These are phyloP conservation scores for Euzetes globulus DNA, from an alignment of 2,888 invertebrate genomes.

Conservation along the genomic window DNA sequence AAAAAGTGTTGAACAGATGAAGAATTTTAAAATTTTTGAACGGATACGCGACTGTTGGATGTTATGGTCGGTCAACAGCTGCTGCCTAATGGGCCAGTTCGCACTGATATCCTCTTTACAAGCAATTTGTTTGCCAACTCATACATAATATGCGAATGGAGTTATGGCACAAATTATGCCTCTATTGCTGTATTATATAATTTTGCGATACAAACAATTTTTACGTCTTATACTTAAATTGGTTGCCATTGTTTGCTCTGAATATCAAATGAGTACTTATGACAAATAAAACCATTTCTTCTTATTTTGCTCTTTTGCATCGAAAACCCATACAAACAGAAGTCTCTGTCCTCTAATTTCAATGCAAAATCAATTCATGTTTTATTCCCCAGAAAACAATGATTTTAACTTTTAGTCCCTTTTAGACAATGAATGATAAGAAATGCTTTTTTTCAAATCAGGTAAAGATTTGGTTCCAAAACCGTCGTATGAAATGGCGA, in stretches of 20 bases:
- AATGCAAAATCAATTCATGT: neutral
- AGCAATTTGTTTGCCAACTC: slow-evolving; percentile 30
- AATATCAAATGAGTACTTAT: slow-evolving; percentile 23
- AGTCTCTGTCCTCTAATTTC: slow-evolving; percentile 2
- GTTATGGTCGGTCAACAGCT: slow-evolving; percentile 24
- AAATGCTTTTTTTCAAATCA: slow-evolving; percentile 47
- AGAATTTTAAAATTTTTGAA: neutral
- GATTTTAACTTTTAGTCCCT: neutral
- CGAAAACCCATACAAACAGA: neutral
- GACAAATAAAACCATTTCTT: slow-evolving; percentile 12
- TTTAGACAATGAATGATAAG: neutral
- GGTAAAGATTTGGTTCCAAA: slow-evolving; percentile 92
- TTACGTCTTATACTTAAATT: slow-evolving; percentile 16
- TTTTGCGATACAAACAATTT: slow-evolving; percentile 23
- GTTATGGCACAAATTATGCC: slow-evolving; percentile 26
- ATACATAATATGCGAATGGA: slow-evolving; percentile 31
- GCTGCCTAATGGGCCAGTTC: slow-evolving; percentile 26
- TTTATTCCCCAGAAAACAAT: neutral
- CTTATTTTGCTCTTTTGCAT: neutral
- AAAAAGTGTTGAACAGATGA: neutral
- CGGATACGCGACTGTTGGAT: slow-evolving; percentile 15
- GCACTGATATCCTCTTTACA: slow-evolving; percentile 31
- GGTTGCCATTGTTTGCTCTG: slow-evolving; percentile 27
- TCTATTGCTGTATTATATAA: slow-evolving; percentile 13
- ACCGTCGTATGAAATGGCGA: slow-evolving; percentile 97